A percentile compares a stretch with the other conserved stretches of the same genome.
Conservation (phyloP, 23 tunicate species). For the Trididemnum clinides region DNA sequence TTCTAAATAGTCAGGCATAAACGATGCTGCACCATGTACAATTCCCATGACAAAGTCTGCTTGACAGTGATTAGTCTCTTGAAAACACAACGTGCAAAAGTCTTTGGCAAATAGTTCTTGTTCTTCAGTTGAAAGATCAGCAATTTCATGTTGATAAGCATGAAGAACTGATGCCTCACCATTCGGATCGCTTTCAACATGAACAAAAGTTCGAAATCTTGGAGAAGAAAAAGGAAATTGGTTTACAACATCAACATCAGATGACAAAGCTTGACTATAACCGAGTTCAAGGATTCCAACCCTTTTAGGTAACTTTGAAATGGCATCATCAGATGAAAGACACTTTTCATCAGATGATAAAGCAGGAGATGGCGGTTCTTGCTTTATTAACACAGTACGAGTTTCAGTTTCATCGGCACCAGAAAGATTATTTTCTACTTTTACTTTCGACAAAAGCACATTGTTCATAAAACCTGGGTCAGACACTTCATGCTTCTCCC, state of each 20-base stretch:
- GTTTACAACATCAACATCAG: constrained; percentile 71
- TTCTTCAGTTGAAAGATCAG: constrained; percentile 48
- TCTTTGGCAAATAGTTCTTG: constrained; percentile 73
- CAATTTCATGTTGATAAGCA: constrained; percentile 81
- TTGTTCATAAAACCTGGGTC: not conserved
- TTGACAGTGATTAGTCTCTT: constrained; percentile 41
- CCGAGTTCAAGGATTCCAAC: constrained; percentile 4
- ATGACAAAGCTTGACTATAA: constrained; percentile 66
- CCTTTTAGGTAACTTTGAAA: not conserved
- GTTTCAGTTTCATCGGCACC: constrained; percentile 2
- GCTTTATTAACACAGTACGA: not conserved
- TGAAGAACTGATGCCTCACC: constrained; percentile 91
- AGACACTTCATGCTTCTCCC: not conserved
- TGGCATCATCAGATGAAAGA: not conserved
- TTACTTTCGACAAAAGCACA: not conserved
- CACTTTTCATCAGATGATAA: not conserved
- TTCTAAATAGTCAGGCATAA: constrained; percentile 86
- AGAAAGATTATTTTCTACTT: not conserved
- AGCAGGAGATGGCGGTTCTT: constrained; percentile 23
- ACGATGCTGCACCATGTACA: constrained; percentile 71
- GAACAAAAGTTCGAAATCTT: constrained; percentile 67
- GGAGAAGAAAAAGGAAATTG: constrained; percentile 59
- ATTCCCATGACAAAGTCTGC: constrained; percentile 94
- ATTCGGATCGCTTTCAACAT: constrained; percentile 87
- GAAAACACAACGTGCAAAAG: constrained; percentile 75